Conservation (phyloP, 2,113 vertebrate genomes). For the Ophthalmotilapia sp. region DNA sequence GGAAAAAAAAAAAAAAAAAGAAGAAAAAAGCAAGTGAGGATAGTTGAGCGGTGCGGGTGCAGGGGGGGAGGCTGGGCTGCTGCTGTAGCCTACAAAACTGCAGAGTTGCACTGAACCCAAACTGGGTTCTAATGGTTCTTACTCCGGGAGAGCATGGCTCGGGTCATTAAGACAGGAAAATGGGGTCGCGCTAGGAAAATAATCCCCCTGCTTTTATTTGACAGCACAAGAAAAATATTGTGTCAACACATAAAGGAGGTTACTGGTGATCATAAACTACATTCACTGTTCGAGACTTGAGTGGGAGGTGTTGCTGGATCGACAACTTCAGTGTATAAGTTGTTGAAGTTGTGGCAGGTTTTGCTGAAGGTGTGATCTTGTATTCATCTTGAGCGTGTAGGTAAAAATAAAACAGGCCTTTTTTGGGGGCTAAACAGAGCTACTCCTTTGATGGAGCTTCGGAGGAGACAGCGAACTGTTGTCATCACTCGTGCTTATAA, state of each 20-base stretch:
- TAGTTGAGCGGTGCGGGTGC: background rate
- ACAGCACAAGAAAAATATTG: constrained; percentile 69
- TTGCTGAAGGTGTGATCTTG: background rate
- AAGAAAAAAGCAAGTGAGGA: background rate
- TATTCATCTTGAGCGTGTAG: background rate
- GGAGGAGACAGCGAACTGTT: constrained; percentile 20
- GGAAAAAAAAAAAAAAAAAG: background rate
- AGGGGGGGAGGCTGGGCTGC: background rate
- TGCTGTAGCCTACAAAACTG: constrained; percentile 38
- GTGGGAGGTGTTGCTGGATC: background rate
- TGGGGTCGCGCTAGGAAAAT: constrained; percentile 62
- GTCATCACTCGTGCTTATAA: constrained; percentile 39
- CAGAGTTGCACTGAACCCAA: constrained; percentile 54
- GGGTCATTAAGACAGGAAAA: constrained; percentile 65
- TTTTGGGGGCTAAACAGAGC: background rate
- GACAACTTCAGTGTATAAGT: background rate
- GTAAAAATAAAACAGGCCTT: background rate
- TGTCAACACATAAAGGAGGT: constrained; percentile 63
- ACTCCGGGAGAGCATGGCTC: constrained; percentile 29
- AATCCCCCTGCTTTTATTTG: constrained; percentile 66
- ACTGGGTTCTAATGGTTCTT: constrained; percentile 55
- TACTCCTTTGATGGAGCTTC: constrained; percentile 7
- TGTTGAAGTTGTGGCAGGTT: background rate
- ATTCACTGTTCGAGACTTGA: constrained; percentile 4
- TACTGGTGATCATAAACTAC: constrained; percentile 56